These are phyloP conservation scores for Xanthostigma xanthostigma DNA, from an alignment of 2,888 invertebrate genomes.

Conservation along the genomic window DNA sequence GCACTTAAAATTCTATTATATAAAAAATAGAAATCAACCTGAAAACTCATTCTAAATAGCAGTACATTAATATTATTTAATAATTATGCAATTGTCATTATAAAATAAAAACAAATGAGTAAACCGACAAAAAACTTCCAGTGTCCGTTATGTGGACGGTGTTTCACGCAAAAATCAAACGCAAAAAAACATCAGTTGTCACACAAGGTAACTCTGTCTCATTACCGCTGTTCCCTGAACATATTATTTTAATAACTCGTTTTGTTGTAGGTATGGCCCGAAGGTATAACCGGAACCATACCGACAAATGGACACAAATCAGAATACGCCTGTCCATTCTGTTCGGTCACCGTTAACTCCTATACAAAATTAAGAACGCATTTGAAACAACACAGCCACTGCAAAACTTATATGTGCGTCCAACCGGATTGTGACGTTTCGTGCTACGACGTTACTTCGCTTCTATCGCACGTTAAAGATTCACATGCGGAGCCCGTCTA, in stretches of 20 bases:
- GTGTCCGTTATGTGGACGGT: not conserved
- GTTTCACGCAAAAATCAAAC: not conserved
- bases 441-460: conserved; percentile 42
- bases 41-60: not conserved
- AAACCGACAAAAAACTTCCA: not conserved
- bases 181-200: not conserved
- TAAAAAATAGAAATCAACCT: not conserved
- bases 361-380: conserved; percentile 24
- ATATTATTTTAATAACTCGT: not conserved
- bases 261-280: conserved; percentile 31
- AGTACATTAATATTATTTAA: not conserved
- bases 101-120: not conserved
- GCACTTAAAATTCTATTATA: too few relatives aligned
- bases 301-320: conserved; percentile 28
- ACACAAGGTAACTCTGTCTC: not conserved
- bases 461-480: conserved; percentile 42
- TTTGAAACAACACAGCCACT: conserved; percentile 23
- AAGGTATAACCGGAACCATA: conserved; percentile 36
- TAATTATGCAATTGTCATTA: not conserved
- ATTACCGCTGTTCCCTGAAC: not conserved
- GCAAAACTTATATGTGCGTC: conserved; percentile 49
- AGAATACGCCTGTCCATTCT: conserved; percentile 26
- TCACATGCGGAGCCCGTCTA: conserved; percentile 40
- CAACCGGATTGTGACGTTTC: conserved; percentile 43
- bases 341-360: conserved; percentile 14